phyloP scores from a whole-genome alignment of 2,797 vertebrate genomes.

The Peromyscus nudipes region DNA sequence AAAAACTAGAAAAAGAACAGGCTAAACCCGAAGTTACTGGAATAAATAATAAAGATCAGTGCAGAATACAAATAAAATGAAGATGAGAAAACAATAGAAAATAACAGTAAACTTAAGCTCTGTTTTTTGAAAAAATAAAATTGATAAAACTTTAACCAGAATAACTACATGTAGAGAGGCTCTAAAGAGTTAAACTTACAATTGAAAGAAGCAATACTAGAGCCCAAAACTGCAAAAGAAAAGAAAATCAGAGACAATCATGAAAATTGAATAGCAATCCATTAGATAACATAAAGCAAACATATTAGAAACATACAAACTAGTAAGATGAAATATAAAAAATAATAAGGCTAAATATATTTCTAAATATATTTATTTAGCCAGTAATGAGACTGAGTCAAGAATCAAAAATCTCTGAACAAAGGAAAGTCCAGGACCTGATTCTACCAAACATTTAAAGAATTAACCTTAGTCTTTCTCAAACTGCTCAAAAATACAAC shows the following conservation, averaged over 20 bases:
- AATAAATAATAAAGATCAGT: neutral
- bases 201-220: neutral
- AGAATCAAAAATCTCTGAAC: neutral
- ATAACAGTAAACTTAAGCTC: neutral
- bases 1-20: neutral
- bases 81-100: neutral
- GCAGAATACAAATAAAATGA: neutral
- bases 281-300: neutral
- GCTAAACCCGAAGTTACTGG: neutral
- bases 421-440: neutral
- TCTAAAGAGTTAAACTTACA: neutral
- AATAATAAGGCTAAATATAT: neutral
- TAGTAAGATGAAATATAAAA: neutral
- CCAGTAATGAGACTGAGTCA: neutral
- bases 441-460: neutral
- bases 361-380: too few species aligned
- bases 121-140: neutral
- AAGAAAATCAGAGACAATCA: neutral
- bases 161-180: neutral
- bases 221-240: neutral
- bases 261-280: neutral
- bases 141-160: neutral
- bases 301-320: neutral
- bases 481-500: neutral
- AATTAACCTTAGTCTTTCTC: conserved; percentile 1